Evolutionary conservation across 2,113 vertebrate genomes (phyloP).

Genomic region (Gopherus evgoodei): DNA sequence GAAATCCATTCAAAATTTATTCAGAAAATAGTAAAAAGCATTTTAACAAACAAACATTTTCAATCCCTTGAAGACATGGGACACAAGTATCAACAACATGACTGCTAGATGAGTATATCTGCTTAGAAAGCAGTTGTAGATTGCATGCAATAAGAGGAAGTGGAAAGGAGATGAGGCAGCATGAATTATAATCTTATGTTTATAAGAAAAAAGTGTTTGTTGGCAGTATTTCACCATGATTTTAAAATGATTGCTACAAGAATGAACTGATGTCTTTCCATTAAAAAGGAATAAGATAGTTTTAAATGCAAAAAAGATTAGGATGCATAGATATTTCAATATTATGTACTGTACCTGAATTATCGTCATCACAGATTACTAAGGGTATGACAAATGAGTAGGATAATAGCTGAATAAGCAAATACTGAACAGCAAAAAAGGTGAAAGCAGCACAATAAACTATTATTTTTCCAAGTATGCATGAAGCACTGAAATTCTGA

Average conservation of each 20-base stretch:
- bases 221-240: neutral
- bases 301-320: neutral
- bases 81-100: slow-evolving; percentile 14
- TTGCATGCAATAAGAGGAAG: slow-evolving; percentile 35
- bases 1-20: slow-evolving; percentile 58
- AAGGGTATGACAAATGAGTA: neutral
- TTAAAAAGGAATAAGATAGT: neutral
- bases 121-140: neutral
- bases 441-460: slow-evolving; percentile 42
- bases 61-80: slow-evolving; percentile 24
- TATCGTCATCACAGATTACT: neutral
- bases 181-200: slow-evolving; percentile 4
- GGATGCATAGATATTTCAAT: neutral
- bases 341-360: neutral
- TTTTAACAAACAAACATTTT: slow-evolving; percentile 37
- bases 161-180: slow-evolving; percentile 29
- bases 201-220: slow-evolving; percentile 30
- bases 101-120: neutral
- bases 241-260: neutral
- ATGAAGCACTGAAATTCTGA: slow-evolving; percentile 36
- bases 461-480: slow-evolving; percentile 58
- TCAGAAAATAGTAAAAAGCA: slow-evolving; percentile 28
- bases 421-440: neutral
- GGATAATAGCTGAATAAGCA: neutral
- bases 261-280: neutral